These are phyloP conservation scores for Mythimna albipuncta DNA, from an alignment of 2,888 invertebrate genomes.

Conservation along the genomic window DNA sequence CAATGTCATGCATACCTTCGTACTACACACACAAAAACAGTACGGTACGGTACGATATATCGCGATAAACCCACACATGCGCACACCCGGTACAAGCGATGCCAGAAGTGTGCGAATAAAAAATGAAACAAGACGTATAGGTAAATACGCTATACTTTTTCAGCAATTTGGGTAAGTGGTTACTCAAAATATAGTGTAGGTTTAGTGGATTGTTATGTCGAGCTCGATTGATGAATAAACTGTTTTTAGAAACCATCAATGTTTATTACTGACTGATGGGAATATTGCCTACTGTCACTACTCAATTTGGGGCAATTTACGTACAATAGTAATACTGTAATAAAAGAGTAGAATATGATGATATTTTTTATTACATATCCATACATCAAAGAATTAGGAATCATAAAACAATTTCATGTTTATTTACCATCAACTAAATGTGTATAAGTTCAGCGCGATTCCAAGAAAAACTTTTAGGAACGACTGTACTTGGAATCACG, in stretches of 20 bases:
- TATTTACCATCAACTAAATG: background rate
- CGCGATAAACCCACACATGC: constrained; percentile 16
- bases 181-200: constrained; percentile 31
- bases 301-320: constrained; percentile 36
- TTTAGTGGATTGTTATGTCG: constrained; percentile 28
- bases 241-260: constrained; percentile 49
- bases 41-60: constrained; percentile 3
- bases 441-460: background rate
- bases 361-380: constrained; percentile 11
- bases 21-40: constrained; percentile 29
- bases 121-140: constrained; percentile 37
- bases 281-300: constrained; percentile 17
- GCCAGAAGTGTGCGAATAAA: constrained; percentile 39
- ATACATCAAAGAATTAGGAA: constrained; percentile 24
- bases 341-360: constrained; percentile 10
- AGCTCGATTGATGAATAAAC: constrained; percentile 39
- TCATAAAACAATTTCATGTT: constrained; percentile 15
- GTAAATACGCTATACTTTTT: constrained; percentile 24
- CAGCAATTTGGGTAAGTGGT: constrained; percentile 50
- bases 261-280: constrained; percentile 36
- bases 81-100: constrained; percentile 21
- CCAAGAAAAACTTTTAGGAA: constrained; percentile 1
- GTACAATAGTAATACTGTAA: constrained; percentile 22
- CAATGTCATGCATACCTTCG: constrained; percentile 47
- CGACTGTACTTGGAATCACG: constrained; percentile 49